Percentiles rank a stretch among this genome's conserved stretches.
phyloP scores from a whole-genome alignment of 1,140 invertebrate genomes.

The Nixonia krombeini region DNA sequence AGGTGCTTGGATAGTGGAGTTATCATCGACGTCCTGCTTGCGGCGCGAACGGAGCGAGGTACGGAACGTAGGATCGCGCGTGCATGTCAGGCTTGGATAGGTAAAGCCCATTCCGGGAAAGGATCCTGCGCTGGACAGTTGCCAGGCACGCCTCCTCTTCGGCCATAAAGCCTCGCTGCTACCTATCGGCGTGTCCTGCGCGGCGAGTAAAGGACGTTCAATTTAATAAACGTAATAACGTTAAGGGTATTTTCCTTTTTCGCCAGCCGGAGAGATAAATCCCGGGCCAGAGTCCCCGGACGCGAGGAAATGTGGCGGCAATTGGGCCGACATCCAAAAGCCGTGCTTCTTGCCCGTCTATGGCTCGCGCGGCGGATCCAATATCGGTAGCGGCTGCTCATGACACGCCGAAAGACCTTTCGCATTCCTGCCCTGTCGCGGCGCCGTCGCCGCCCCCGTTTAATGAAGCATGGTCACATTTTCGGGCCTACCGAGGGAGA shows the following conservation, averaged over 20 bases:
- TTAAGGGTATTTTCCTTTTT: conserved; percentile 68
- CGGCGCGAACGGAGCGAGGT: no score
- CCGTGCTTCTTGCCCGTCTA: conserved; percentile 56
- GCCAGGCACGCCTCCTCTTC: conserved; percentile 57
- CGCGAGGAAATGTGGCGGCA: conserved; percentile 66
- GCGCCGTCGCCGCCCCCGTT: conserved; percentile 15
- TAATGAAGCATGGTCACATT: conserved; percentile 60
- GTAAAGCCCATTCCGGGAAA: conserved; percentile 47
- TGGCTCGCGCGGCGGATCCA: conserved; percentile 32
- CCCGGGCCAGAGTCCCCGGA: conserved; percentile 28
- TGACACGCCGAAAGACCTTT: conserved; percentile 33
- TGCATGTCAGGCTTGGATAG: conserved; percentile 33
- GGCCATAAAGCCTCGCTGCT: conserved; percentile 54
- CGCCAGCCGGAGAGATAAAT: conserved; percentile 54
- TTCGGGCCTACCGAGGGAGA: conserved; percentile 49
- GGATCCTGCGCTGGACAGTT: conserved; percentile 37
- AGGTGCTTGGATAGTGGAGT: no score
- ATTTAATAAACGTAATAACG: conserved; percentile 72
- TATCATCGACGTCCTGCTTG: no score
- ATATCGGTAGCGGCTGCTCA: conserved; percentile 28
- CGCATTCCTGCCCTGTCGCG: conserved; percentile 30
- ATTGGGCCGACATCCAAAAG: conserved; percentile 70
- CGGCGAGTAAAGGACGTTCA: conserved; percentile 56
- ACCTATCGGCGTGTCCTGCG: conserved; percentile 49
- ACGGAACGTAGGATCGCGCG: no score